Conservation (phyloP, 1,140 invertebrate species). For the Cyclargus thomasi region DNA sequence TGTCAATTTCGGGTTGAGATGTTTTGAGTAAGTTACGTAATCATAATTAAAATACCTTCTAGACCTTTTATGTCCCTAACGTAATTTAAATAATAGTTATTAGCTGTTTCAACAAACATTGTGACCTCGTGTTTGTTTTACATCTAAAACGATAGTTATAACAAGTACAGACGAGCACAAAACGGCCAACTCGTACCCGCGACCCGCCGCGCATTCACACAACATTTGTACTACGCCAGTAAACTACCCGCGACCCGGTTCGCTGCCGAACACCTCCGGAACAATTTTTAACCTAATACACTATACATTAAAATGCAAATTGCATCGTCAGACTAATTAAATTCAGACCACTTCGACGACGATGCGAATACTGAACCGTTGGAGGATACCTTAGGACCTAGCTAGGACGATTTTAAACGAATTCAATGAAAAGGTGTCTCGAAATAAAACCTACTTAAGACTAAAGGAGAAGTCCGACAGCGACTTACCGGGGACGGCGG, state of each 20-base stretch:
- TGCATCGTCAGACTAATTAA: constrained; percentile 38
- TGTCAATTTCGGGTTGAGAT: too few species aligned
- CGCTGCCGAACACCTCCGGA: constrained; percentile 47
- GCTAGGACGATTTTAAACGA: constrained; percentile 34
- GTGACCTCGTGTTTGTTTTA: too few species aligned
- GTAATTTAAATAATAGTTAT: not conserved
- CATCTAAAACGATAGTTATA: too few species aligned
- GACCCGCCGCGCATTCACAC: constrained; percentile 40
- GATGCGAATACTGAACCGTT: constrained; percentile 50
- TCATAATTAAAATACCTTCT: too few species aligned
- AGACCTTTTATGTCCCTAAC: too few species aligned
- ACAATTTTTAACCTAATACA: constrained; percentile 42
- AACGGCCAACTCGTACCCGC: not conserved
- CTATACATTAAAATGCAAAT: constrained; percentile 56
- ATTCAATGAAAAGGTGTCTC: constrained; percentile 32
- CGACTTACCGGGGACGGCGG: constrained; percentile 29
- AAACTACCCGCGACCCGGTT: constrained; percentile 57
- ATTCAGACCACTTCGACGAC: constrained; percentile 35
- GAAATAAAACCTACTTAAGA: constrained; percentile 58
- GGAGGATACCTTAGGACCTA: constrained; percentile 32
- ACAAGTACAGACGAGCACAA: not conserved
- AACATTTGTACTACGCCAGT: constrained; percentile 72
- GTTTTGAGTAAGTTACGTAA: too few species aligned
- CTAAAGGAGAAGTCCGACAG: constrained; percentile 49
- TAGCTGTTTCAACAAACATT: too few species aligned